Evolutionary conservation across 2,113 vertebrate species (phyloP).

Genomic region (Proteles cristata): DNA sequence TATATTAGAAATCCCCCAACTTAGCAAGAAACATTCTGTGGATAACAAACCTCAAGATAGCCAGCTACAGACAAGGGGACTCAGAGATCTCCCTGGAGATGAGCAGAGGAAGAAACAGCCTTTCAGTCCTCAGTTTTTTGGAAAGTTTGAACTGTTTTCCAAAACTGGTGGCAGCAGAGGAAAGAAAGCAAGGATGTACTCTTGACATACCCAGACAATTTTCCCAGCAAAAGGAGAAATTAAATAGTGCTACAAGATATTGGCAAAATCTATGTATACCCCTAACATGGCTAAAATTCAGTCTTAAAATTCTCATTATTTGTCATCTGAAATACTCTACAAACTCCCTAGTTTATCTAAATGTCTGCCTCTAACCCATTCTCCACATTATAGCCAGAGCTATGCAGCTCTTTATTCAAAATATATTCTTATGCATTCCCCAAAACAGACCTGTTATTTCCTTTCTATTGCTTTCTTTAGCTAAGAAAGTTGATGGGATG

Average conservation of each 20-base stretch:
- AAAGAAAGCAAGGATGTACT: neutral
- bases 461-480: neutral
- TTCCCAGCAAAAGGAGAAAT: neutral
- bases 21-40: neutral
- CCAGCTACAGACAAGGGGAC: neutral
- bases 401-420: neutral
- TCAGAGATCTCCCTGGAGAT: neutral
- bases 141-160: neutral
- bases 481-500: neutral
- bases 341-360: neutral
- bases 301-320: neutral
- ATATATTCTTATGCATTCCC: neutral
- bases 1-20: neutral
- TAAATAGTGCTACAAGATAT: neutral
- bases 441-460: neutral
- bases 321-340: neutral
- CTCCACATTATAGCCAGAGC: neutral
- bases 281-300: neutral
- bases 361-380: neutral
- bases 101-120: neutral
- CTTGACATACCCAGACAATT: neutral
- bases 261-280: neutral
- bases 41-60: neutral
- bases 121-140: neutral
- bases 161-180: neutral